Evolutionary conservation across 2,797 vertebrate genomes (phyloP).

Genomic region (Chaunax sp.): DNA sequence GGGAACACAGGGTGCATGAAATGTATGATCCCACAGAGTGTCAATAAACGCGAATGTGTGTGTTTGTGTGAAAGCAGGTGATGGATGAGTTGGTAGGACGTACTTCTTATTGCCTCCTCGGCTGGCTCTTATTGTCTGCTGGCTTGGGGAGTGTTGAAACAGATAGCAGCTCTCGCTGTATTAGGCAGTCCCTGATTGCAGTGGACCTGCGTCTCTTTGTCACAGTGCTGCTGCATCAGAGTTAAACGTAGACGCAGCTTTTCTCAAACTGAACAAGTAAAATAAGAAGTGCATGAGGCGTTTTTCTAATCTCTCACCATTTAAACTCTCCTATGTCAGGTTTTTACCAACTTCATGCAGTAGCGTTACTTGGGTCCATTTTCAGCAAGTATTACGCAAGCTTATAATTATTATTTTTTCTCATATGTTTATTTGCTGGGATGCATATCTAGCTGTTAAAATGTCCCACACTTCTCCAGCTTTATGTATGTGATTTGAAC

Average conservation of each 20-base stretch:
- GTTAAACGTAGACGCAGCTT: conserved; percentile 32
- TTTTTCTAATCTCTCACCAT: conserved; percentile 4
- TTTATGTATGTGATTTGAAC: conserved; percentile 76
- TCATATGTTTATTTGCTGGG: conserved; percentile 49
- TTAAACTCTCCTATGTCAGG: not conserved
- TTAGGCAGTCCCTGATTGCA: conserved; percentile 43
- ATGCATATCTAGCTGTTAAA: conserved; percentile 62
- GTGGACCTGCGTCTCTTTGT: conserved; percentile 41
- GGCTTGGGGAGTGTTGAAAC: conserved; percentile 57
- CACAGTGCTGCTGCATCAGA: conserved; percentile 46
- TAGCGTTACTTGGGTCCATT: conserved; percentile 16
- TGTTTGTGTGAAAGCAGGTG: conserved; percentile 47
- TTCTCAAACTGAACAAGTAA: conserved; percentile 2
- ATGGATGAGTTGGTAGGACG: conserved; percentile 57
- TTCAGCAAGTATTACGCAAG: not conserved
- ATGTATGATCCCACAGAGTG: conserved; percentile 15
- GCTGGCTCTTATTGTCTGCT: conserved; percentile 61
- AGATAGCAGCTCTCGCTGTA: conserved; percentile 53
- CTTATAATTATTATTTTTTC: conserved; percentile 12
- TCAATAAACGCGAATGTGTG: conserved; percentile 30
- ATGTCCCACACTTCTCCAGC: conserved; percentile 54
- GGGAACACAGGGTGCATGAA: conserved; percentile 13
- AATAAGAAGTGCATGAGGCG: not conserved
- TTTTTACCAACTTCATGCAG: conserved; percentile 1
- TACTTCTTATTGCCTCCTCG: conserved; percentile 65